Conservation (phyloP, 2,888 invertebrate genomes). For the Drosophila infuscata region DNA sequence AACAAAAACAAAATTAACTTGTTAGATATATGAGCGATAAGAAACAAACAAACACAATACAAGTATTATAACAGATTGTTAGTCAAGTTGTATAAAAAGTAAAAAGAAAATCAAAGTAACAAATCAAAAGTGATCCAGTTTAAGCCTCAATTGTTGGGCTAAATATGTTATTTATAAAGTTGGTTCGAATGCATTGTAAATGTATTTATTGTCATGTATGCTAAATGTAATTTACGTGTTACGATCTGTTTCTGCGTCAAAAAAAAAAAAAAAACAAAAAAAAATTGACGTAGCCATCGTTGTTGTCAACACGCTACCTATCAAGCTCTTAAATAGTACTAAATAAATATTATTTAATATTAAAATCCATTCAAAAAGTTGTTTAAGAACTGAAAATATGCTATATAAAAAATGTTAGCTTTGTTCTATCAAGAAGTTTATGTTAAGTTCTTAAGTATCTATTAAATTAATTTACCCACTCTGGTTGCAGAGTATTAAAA, state of each 20-base stretch:
- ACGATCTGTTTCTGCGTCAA: constrained; percentile 32
- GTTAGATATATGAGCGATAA: constrained; percentile 37
- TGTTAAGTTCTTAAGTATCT: neutral
- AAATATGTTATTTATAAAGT: constrained; percentile 63
- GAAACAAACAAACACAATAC: constrained; percentile 10
- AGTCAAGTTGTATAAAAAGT: constrained; percentile 44
- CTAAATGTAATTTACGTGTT: constrained; percentile 49
- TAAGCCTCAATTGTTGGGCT: constrained; percentile 38
- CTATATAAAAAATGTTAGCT: neutral
- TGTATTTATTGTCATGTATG: constrained; percentile 58
- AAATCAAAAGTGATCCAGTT: constrained; percentile 67
- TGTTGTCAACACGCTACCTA: constrained; percentile 19
- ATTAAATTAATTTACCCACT: neutral
- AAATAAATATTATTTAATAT: neutral
- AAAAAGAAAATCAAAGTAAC: constrained; percentile 25
- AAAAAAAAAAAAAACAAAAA: neutral
- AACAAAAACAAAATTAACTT: constrained; percentile 16
- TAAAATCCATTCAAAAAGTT: neutral
- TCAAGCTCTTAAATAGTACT: neutral
- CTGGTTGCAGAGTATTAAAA: constrained; percentile 1
- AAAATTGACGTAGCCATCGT: neutral
- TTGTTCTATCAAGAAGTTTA: neutral
- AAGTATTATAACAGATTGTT: constrained; percentile 54
- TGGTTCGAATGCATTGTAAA: constrained; percentile 65
- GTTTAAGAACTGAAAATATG: neutral